Evolutionary conservation across 2,797 vertebrate genomes (phyloP).

Genomic region (Holocentrus rufus): DNA sequence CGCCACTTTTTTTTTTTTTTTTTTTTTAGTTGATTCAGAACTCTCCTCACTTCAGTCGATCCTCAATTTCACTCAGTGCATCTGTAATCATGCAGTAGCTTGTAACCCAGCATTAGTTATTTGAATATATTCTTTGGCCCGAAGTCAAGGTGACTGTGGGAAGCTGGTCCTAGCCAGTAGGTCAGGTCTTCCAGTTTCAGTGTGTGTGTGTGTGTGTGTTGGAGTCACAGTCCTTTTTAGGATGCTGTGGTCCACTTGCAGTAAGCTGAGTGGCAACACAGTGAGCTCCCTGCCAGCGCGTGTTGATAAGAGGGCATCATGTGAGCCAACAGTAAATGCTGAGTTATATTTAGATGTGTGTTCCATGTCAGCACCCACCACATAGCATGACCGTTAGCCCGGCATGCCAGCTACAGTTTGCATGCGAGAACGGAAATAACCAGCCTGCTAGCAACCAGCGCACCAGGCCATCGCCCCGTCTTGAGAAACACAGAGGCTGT

Average conservation of each 20-base stretch:
- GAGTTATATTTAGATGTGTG: constrained; percentile 70
- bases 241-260: constrained; percentile 7
- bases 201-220: neutral
- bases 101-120: neutral
- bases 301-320: constrained; percentile 59
- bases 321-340: constrained; percentile 60
- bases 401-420: constrained; percentile 38
- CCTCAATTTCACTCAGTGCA: too few relatives aligned
- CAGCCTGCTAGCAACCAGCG: constrained; percentile 20
- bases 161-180: neutral
- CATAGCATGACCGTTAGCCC: constrained; percentile 48
- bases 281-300: constrained; percentile 18
- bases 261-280: constrained; percentile 18
- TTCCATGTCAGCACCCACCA: constrained; percentile 43
- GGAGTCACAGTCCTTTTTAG: constrained; percentile 5
- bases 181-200: neutral
- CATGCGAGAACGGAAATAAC: constrained; percentile 52
- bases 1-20: too few relatives aligned
- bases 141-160: neutral
- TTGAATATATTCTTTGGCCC: neutral
- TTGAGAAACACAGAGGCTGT: neutral
- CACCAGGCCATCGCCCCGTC: constrained; percentile 20
- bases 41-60: too few relatives aligned
- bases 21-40: too few relatives aligned
- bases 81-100: neutral